Conservation (phyloP, 2,888 invertebrate species). For the Lampropteryx suffumata region DNA sequence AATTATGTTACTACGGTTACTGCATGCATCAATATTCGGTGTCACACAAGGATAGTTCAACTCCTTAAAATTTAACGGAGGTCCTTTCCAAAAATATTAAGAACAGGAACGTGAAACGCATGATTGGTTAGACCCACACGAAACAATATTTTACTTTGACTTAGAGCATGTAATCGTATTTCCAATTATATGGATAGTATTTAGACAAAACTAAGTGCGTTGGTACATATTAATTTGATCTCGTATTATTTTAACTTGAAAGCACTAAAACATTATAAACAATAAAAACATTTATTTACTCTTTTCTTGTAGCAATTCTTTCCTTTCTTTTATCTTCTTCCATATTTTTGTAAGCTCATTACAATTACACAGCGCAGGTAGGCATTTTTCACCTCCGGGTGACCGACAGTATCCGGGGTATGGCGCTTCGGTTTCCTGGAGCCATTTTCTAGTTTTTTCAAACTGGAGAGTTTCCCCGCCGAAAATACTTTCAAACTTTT, state of each 20-base stretch:
- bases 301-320: background rate
- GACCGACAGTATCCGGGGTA: slow-evolving; percentile 71
- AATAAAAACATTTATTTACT: background rate
- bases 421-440: slow-evolving; percentile 57
- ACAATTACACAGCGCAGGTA: slow-evolving; percentile 64
- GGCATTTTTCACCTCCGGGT: slow-evolving; percentile 55
- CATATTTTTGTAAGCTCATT: slow-evolving; percentile 51
- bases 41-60: too few relatives aligned
- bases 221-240: background rate
- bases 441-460: slow-evolving; percentile 52
- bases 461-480: slow-evolving; percentile 1
- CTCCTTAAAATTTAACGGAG: too few relatives aligned
- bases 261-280: slow-evolving; percentile 2
- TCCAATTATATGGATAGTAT: too few relatives aligned
- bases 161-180: too few relatives aligned
- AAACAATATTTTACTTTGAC: too few relatives aligned
- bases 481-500: slow-evolving; percentile 31
- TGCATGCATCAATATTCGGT: too few relatives aligned
- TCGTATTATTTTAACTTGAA: background rate
- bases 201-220: too few relatives aligned
- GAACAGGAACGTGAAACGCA: too few relatives aligned
- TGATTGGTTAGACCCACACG: too few relatives aligned
- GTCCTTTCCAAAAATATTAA: too few relatives aligned
- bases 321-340: slow-evolving; percentile 35
- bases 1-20: too few relatives aligned